Base-by-base conservation (phyloP, 2,797 vertebrate genomes). In the Oreochromis grahami region DNA sequence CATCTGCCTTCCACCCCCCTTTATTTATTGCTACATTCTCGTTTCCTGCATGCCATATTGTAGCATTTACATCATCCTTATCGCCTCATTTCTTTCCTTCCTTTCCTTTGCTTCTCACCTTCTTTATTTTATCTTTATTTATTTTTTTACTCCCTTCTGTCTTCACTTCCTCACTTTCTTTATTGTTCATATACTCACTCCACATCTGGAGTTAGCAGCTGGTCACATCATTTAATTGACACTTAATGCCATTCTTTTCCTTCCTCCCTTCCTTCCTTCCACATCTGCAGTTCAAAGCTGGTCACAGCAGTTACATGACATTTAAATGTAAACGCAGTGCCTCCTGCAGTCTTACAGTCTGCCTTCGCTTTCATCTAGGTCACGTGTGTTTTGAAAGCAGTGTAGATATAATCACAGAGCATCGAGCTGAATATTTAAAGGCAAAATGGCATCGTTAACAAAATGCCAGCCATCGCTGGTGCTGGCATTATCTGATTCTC, bases 391-490 rank as follows among this genome's bases (percentile, higher is more conserved):
- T 84, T 63, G 68, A 78, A 51, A 82, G 58, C 50, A 63, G 12
- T 58, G 34, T 38, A 50, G 53, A 58, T 26, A 76, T 68, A 70
- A 70, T 88, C 84, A 81, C 1, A 21, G 81, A 79, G 77, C 77
- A n/a, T 52, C 41, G 38, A 74, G 78, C 78, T n/a, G 74, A 85
- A 77, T 77, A 81, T 90, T 81, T 85, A 56, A 85, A 52, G 52
- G 72, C 78, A 88, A 63, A 51, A 77, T 52, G 9, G 77, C 50
- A 3, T 86, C 74, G 32, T 88, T 92, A 89, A 78, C 81, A 79
- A 89, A 92, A 88, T 85, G 86, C 65, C 80, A 91, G 84, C 60
- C 79, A 7, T 86, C 65, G 32, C 77, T 85, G 87, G 56, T 81
- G 81, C 80, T 87, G 81, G 41, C 80, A 77, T 89, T 85, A 77